Evolutionary conservation across 2,797 vertebrate genomes (phyloP).

Genomic region (Bovichtus variegatus): DNA sequence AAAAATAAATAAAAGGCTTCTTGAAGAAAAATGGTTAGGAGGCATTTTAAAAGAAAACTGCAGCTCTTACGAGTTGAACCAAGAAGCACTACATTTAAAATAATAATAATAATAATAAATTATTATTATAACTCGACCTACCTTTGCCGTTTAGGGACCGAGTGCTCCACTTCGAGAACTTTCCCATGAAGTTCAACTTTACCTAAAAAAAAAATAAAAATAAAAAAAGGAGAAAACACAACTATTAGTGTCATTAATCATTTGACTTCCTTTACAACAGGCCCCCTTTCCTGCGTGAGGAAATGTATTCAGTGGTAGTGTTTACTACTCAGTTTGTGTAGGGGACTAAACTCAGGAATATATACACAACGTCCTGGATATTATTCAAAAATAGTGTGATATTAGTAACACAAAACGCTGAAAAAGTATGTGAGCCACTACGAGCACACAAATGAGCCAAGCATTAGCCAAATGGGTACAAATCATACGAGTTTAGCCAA

Average conservation of each 20-base stretch:
- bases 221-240: too few species aligned
- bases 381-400: constrained; percentile 19
- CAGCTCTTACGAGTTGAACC: constrained; percentile 39
- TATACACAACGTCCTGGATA: not conserved
- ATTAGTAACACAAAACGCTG: constrained; percentile 15
- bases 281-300: not conserved
- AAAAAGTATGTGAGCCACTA: constrained; percentile 19
- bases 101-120: constrained; percentile 17
- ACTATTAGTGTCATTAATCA: constrained; percentile 23
- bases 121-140: constrained; percentile 86
- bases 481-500: constrained; percentile 10
- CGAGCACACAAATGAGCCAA: constrained; percentile 22
- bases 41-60: not conserved
- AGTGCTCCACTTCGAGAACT: constrained; percentile 97
- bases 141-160: constrained; percentile 99
- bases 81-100: constrained; percentile 15
- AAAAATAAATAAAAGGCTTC: not conserved
- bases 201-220: constrained; percentile 84
- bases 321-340: not conserved
- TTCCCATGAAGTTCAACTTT: constrained; percentile 99
- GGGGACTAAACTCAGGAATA: not conserved
- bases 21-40: constrained; percentile 18
- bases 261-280: constrained; percentile 24
- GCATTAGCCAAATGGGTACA: too few species aligned
- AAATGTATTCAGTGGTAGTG: not conserved